These are phyloP conservation scores for Chelonia mydas DNA, from an alignment of 2,797 vertebrate genomes.

Conservation along the genomic window DNA sequence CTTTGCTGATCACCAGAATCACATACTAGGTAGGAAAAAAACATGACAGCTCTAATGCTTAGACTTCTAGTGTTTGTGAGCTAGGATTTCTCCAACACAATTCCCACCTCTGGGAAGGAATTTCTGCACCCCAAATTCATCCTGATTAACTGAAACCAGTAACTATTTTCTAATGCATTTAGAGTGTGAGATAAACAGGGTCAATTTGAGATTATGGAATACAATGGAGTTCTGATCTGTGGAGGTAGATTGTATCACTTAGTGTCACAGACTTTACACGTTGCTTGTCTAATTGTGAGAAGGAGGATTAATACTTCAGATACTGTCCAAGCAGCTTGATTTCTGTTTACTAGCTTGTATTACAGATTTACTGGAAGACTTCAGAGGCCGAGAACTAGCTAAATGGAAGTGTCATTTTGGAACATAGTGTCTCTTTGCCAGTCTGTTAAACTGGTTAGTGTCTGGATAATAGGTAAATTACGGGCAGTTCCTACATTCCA, in stretches of 20 bases:
- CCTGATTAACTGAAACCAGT: not conserved
- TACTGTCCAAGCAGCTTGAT: not conserved
- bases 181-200: not conserved
- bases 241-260: not conserved
- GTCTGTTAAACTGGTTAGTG: not conserved
- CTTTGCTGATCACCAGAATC: conserved; percentile 21
- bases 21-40: not conserved
- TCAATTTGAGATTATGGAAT: not conserved
- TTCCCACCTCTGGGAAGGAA: not conserved
- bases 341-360: not conserved
- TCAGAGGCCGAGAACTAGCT: not conserved
- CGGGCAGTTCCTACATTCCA: not conserved
- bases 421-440: not conserved
- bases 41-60: not conserved
- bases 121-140: not conserved
- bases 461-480: not conserved
- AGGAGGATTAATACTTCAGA: not conserved
- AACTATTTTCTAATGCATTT: not conserved
- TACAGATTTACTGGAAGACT: not conserved
- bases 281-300: not conserved
- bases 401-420: not conserved
- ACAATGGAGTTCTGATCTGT: not conserved
- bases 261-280: not conserved
- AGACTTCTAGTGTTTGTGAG: not conserved
- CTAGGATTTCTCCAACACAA: not conserved